Conservation (phyloP, 2,888 invertebrate genomes). For the Thymelicus lineola region DNA sequence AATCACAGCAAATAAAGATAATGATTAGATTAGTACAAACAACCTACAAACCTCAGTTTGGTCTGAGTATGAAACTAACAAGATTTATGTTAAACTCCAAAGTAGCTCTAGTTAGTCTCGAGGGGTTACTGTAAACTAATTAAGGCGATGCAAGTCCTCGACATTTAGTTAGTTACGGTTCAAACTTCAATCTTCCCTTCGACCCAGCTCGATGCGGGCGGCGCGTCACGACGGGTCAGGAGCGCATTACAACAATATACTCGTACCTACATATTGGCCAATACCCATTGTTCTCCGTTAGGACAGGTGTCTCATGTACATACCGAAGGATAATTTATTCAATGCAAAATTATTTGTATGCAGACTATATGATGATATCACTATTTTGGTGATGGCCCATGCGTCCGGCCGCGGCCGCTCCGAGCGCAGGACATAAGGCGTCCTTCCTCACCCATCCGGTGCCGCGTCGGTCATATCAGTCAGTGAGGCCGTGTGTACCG, state of each 20-base stretch:
- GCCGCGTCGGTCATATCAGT: conserved; percentile 48
- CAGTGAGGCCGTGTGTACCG: conserved; percentile 56
- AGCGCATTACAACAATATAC: conserved; percentile 22
- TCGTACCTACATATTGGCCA: conserved; percentile 17
- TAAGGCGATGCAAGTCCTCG: conserved; percentile 25
- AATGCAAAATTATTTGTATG: conserved; percentile 45
- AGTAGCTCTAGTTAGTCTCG: conserved; percentile 1
- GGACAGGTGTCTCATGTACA: conserved; percentile 28
- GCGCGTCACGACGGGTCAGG: background rate
- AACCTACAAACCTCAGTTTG: too few relatives aligned
- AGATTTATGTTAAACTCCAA: background rate
- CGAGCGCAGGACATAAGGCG: conserved; percentile 51
- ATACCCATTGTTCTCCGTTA: conserved; percentile 35
- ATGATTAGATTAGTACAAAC: too few relatives aligned
- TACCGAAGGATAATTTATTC: conserved; percentile 42
- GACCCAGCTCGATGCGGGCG: conserved; percentile 32
- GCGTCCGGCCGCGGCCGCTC: conserved; percentile 53
- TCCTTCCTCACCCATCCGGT: conserved; percentile 59
- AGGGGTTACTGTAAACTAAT: conserved; percentile 25
- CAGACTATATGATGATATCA: conserved; percentile 60
- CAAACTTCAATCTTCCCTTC: conserved; percentile 32
- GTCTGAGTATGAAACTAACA: background rate
- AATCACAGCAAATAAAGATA: too few relatives aligned
- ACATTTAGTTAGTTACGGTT: conserved; percentile 16
- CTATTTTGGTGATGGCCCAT: conserved; percentile 59